Percentiles rank a stretch among this genome's conserved stretches.
Conservation (phyloP, 2,888 invertebrate genomes). For the Seira musarum region DNA sequence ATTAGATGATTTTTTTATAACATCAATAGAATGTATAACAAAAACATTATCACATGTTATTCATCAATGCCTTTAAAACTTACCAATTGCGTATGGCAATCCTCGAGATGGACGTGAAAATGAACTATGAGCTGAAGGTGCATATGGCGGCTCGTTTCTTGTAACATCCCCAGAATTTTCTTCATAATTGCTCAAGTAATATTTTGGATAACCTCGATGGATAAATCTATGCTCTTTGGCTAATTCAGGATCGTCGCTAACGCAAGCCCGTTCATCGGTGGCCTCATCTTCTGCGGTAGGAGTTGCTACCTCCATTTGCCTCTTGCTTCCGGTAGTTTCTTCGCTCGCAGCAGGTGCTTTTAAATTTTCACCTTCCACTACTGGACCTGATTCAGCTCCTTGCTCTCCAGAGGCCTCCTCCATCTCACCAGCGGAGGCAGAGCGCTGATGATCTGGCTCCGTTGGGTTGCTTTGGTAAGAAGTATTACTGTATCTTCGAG, state of each 20-base stretch:
- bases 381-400: conserved; percentile 18
- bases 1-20: no score
- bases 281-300: not conserved
- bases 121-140: conserved; percentile 8
- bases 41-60: no score
- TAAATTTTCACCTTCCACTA: not conserved
- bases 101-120: conserved; percentile 11
- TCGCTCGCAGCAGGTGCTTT: not conserved
- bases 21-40: no score
- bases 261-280: not conserved
- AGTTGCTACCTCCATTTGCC: conserved; percentile 6
- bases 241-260: not conserved
- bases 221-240: conserved; percentile 17
- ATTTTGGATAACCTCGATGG: conserved; percentile 36
- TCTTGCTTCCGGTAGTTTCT: not conserved
- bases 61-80: no score
- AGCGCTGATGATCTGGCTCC: conserved; percentile 31
- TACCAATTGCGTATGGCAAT: conserved; percentile 24
- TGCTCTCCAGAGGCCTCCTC: not conserved
- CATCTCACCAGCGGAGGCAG: conserved; percentile 38
- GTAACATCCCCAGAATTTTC: conserved; percentile 25
- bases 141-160: not conserved
- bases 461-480: conserved; percentile 39
- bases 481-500: conserved; percentile 42
- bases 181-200: conserved; percentile 21